Base-by-base conservation (phyloP, 2,888 invertebrate species). In the Agrotis ipsilon region DNA sequence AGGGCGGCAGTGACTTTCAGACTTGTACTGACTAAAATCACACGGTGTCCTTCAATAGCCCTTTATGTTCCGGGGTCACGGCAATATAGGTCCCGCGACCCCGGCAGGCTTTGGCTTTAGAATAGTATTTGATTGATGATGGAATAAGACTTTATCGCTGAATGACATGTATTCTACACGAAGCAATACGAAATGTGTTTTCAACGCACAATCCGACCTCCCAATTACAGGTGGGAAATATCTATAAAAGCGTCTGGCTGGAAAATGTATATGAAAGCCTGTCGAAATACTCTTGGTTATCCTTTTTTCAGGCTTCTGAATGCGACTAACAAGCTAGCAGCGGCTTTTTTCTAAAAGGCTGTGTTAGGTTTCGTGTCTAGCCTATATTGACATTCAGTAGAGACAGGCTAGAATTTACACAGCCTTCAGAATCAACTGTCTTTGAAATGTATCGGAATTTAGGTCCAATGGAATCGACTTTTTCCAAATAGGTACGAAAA, bases 171-270 rank as follows among this genome's bases (percentile, higher is more conserved):
- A 48, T 48, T 62, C 16, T 21, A 66, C 43, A 39, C 6, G 24
- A 24, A 49, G 13, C n/a, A 62, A n/a, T 62, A 62, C 9, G 39
- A 11, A 11, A 11, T 49, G 49, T 32, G 32, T 21, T 51, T 21
- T 51, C 55, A 55, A 52, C 24, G 21, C 21, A 54, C n/a, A 54
- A 43, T 54, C 24, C 6, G 54, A 24, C 24, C 43, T 63, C 14
- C 62, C 63, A 63, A 63, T 43, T 24, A 63, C 5, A 24, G 1
- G 18, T 63, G 43, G 24, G 14, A 39, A 24, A 52, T 63, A 59
- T 60, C 59, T 46, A 18, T 46, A 32, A 39, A 39, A 39, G 39
- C 39, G 2, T 39, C 39, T 39, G 11, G 39, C 39, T 11, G 39
- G 39, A 39, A 39, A 39, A 39, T 39, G 1, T 39, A 9, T 39